Evolutionary conservation across 1,140 invertebrate genomes (phyloP).

Genomic region (Zaprionus capensis): DNA sequence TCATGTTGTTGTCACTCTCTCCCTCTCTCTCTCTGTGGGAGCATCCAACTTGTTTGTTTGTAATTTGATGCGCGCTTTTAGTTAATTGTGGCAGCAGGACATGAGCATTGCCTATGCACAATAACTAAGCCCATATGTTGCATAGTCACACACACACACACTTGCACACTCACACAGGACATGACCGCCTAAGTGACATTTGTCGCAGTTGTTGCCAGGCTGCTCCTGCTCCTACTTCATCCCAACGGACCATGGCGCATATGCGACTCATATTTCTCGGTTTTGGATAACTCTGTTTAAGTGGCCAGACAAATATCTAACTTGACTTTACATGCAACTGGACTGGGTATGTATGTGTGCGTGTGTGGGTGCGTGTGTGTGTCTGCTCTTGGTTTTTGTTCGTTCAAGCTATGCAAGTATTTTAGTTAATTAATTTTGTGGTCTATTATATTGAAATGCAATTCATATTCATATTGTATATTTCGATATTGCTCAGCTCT

Average conservation of each 20-base stretch:
- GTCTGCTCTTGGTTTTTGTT: conserved; percentile 36
- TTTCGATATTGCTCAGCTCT: not conserved
- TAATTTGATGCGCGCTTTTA: conserved; percentile 82
- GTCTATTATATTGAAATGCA: conserved; percentile 49
- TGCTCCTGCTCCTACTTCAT: conserved; percentile 10
- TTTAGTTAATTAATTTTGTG: conserved; percentile 81
- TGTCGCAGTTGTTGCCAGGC: conserved; percentile 61
- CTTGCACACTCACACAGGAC: conserved; percentile 12
- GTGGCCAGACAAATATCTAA: conserved; percentile 17
- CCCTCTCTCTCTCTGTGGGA: conserved; percentile 18
- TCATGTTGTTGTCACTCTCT: conserved; percentile 69
- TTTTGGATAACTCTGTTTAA: conserved; percentile 64
- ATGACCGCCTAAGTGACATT: conserved; percentile 67
- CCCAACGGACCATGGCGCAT: conserved; percentile 26
- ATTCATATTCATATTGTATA: not conserved
- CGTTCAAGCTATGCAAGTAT: conserved; percentile 53
- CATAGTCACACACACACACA: conserved; percentile 23
- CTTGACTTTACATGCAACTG: not conserved
- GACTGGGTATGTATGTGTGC: not conserved
- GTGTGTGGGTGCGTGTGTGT: not conserved
- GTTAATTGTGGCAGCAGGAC: conserved; percentile 81
- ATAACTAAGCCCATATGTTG: conserved; percentile 67
- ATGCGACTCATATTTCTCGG: conserved; percentile 65
- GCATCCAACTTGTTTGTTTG: conserved; percentile 63
- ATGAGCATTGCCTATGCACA: conserved; percentile 70